Conservation (phyloP, 2,113 vertebrate species). For the Mesoclemmys tuberculata region DNA sequence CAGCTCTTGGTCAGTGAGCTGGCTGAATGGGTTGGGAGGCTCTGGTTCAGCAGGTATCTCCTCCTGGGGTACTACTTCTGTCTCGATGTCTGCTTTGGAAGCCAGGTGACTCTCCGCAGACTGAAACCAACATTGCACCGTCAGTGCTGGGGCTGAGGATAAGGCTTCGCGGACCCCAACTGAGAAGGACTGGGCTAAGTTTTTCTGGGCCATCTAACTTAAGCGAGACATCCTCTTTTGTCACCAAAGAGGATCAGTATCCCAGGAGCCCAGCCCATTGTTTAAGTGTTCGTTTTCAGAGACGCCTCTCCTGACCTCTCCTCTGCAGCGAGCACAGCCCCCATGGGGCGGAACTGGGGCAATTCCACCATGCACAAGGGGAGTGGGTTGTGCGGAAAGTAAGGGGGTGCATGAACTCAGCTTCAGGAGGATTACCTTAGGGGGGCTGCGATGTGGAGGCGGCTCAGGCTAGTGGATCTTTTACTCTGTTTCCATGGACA, state of each 20-base stretch:
- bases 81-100: conserved; percentile 58
- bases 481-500: neutral
- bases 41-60: conserved; percentile 81
- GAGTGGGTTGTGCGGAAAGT: neutral
- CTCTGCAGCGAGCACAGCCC: neutral
- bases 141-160: neutral
- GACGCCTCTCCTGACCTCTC: neutral
- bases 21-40: conserved; percentile 94
- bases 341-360: too few relatives aligned
- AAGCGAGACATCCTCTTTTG: neutral
- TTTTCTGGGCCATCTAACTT: neutral
- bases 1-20: conserved; percentile 95
- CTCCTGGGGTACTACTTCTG: conserved; percentile 65
- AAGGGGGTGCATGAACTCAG: neutral
- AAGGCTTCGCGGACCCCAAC: neutral
- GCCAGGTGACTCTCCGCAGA: conserved; percentile 86
- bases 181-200: neutral
- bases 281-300: neutral
- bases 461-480: neutral
- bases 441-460: neutral
- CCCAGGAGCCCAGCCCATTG: neutral
- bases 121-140: conserved; percentile 70
- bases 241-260: neutral
- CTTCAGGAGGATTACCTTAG: neutral
- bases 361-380: neutral